Percentiles rank a stretch among this genome's conserved stretches.
phyloP scores from a whole-genome alignment of 2,113 vertebrate genomes.

The Campylomormyrus tamandua region DNA sequence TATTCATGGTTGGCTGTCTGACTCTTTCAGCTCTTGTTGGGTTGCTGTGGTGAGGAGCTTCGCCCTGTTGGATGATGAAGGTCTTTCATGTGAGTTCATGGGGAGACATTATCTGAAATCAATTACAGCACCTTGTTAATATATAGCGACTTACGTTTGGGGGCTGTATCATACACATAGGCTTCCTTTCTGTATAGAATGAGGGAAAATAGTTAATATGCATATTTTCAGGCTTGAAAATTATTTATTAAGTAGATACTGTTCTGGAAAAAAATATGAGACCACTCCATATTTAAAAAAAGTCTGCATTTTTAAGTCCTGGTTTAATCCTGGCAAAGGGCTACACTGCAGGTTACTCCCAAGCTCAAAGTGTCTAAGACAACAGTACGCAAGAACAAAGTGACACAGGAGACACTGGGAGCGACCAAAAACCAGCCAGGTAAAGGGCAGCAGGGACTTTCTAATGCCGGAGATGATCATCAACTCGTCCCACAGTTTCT shows the following conservation, averaged over 20 bases:
- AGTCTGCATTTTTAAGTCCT: too few species aligned
- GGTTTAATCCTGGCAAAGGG: too few species aligned
- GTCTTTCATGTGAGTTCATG: neutral
- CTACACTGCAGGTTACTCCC: too few species aligned
- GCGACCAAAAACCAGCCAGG: too few species aligned
- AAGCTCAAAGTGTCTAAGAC: too few species aligned
- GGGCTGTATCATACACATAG: neutral
- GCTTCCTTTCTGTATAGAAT: neutral
- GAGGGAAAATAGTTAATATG: neutral
- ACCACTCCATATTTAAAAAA: too few species aligned
- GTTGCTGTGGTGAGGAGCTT: neutral
- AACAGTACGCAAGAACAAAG: too few species aligned
- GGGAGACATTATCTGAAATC: neutral
- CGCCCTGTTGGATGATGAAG: neutral
- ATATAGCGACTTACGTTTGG: neutral
- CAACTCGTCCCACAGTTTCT: too few species aligned
- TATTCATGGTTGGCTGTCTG: neutral
- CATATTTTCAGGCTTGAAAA: neutral
- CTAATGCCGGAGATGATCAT: too few species aligned
- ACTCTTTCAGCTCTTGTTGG: neutral
- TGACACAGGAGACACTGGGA: too few species aligned
- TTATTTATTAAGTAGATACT: neutral
- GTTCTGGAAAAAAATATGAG: neutral
- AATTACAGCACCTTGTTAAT: neutral
- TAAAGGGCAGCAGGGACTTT: too few species aligned